These are phyloP conservation scores for Geococcyx californianus DNA, from an alignment of 2,113 vertebrate species.

Conservation along the genomic window DNA sequence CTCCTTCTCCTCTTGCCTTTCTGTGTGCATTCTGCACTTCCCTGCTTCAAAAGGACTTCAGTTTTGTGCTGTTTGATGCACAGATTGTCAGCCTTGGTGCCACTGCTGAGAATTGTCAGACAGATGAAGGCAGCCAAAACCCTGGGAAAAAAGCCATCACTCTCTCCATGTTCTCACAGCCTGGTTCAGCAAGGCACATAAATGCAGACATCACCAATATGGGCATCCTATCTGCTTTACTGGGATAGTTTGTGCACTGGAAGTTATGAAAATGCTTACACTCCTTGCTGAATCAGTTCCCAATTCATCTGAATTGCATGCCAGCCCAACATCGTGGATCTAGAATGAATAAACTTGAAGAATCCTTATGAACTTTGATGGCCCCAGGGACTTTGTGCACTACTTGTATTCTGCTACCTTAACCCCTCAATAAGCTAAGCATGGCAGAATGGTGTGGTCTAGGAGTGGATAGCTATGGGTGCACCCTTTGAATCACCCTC, in stretches of 20 bases:
- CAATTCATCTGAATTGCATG: background rate
- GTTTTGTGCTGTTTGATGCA: background rate
- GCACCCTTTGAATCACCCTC: background rate
- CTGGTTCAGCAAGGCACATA: background rate
- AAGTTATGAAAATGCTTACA: background rate
- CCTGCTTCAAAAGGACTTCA: background rate
- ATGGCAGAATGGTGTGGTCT: background rate
- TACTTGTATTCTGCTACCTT: background rate
- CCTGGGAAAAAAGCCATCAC: background rate
- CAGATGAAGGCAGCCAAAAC: background rate
- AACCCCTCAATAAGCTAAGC: background rate
- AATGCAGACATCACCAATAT: background rate
- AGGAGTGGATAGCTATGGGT: background rate
- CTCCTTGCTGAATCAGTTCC: background rate
- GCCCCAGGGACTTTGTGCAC: fast-evolving
- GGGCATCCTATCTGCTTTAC: background rate
- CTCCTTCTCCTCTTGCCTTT: background rate
- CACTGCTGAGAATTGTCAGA: background rate
- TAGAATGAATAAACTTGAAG: background rate
- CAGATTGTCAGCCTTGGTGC: background rate
- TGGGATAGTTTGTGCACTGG: background rate
- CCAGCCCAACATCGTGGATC: background rate
- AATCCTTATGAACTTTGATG: background rate
- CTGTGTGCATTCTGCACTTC: background rate
- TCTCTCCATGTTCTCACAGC: background rate